Base-by-base conservation (phyloP, 1,140 invertebrate genomes). In the Spodoptera frugiperda region DNA sequence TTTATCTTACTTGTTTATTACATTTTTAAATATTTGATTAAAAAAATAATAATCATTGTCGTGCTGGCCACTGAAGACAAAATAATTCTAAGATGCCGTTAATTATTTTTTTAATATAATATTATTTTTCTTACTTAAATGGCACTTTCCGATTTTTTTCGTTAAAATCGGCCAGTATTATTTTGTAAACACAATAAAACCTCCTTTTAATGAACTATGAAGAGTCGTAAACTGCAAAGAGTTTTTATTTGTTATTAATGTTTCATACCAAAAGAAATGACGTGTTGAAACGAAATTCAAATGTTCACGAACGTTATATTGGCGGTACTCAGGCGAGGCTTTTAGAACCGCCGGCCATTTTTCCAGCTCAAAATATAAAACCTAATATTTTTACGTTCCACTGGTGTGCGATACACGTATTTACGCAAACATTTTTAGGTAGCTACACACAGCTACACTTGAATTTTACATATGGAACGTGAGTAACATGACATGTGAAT, bases 291-390 rank as follows among this genome's bases (percentile, higher is more conserved):
- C n/a, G 33, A 44, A 61, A 61, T 61, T 61, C 33, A 61, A 61
- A 39, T 44, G 30, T 61, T 44, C 33, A 59, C 21, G 30, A 12
- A 9, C 21, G 1, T 30, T 15, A 14, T 57, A 44, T 61, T 17
- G 33, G 30, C 57, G 30, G 30, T 14, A 9, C 57, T 17, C n/a
- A 44, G 57, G 57, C 57, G 33, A 44, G 5, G n/a, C 9, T 61
- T 61, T 44, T 15, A 61, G 30, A 17, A 39, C n/a, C 1, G 14
- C 33, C 30, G 11, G 8, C 57, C 33, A 39, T 61, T 39, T 59
- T 61, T 39, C 33, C 30, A 61, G 57, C 30, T 44, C 30, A 59
- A 59, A 25, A 59, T 39, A 61, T 61, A 61, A 61, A 61, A 61
- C 9, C 57, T 17, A 15, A 44, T 3, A 17, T 44, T 44, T 57